These are phyloP conservation scores for Drosophila ironensis DNA, from an alignment of 1,140 invertebrate species.

Conservation along the genomic window DNA sequence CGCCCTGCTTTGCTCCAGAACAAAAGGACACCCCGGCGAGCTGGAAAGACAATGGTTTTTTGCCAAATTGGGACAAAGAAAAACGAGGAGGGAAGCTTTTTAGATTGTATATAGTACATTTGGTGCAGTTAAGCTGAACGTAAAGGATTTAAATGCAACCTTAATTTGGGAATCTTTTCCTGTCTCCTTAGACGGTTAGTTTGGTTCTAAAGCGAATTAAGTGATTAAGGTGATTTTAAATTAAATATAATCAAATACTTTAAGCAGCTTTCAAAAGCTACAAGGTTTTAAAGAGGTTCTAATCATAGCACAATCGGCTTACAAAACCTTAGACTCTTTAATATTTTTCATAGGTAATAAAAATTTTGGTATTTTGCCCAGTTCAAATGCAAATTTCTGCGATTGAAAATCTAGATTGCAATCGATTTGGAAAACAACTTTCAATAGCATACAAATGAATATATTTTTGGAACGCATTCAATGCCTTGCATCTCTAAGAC, in stretches of 20 bases:
- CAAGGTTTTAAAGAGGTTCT: no score
- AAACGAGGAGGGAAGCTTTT: neutral
- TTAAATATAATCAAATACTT: no score
- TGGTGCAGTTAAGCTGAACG: neutral
- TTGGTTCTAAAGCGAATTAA: no score
- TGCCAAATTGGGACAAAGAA: slow-evolving; percentile 2
- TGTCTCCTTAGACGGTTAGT: no score
- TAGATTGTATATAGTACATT: neutral
- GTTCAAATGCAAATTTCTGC: neutral
- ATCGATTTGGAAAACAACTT: slow-evolving; percentile 7
- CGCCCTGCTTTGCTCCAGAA: neutral
- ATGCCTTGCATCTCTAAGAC: slow-evolving; percentile 11
- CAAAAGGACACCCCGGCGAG: neutral
- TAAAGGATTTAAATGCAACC: neutral
- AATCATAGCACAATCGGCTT: no score
- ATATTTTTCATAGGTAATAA: neutral
- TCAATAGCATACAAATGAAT: neutral
- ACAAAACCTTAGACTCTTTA: no score
- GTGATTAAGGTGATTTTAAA: no score
- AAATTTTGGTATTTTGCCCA: neutral
- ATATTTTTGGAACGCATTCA: neutral
- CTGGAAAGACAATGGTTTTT: slow-evolving; percentile 3
- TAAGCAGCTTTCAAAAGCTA: no score
- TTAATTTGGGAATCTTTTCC: no score
- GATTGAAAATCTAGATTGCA: neutral